Percentiles rank a stretch among this genome's conserved stretches.
Conservation (phyloP, 1,140 invertebrate species). For the Drosophila burlai region DNA sequence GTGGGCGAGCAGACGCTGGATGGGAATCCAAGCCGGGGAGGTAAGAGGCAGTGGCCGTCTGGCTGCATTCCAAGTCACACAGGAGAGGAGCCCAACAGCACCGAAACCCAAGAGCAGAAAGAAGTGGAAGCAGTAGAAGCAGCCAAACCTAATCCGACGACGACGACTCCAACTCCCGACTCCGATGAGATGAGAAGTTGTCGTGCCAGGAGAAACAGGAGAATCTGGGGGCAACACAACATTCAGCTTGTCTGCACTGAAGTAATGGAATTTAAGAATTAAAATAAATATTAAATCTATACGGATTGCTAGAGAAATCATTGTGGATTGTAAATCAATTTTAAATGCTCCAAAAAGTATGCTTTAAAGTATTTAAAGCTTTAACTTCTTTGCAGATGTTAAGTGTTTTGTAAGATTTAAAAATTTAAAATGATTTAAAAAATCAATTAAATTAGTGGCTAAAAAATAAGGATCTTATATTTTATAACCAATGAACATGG, state of each 20-base stretch:
- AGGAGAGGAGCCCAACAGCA: constrained; percentile 29
- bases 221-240: constrained; percentile 19
- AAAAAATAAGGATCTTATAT: too few species aligned
- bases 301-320: background rate
- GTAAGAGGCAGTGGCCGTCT: constrained; percentile 26
- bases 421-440: too few species aligned
- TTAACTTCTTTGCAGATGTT: too few species aligned
- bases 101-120: constrained; percentile 28
- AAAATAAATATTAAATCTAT: background rate
- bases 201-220: constrained; percentile 46
- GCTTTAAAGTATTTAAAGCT: too few species aligned
- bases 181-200: constrained; percentile 41
- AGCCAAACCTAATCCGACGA: constrained; percentile 61
- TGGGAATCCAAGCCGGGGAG: constrained; percentile 8
- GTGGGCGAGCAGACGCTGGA: constrained; percentile 43
- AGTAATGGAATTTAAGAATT: background rate
- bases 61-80: constrained; percentile 61
- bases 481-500: too few species aligned
- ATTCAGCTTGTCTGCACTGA: constrained; percentile 13
- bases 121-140: constrained; percentile 22
- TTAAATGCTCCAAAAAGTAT: background rate
- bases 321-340: background rate
- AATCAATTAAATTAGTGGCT: too few species aligned
- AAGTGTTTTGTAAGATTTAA: too few species aligned
- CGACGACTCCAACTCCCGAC: constrained; percentile 12